Base-by-base conservation (phyloP, 2,113 vertebrate genomes). In the Cyprinodon brontotheroides region DNA sequence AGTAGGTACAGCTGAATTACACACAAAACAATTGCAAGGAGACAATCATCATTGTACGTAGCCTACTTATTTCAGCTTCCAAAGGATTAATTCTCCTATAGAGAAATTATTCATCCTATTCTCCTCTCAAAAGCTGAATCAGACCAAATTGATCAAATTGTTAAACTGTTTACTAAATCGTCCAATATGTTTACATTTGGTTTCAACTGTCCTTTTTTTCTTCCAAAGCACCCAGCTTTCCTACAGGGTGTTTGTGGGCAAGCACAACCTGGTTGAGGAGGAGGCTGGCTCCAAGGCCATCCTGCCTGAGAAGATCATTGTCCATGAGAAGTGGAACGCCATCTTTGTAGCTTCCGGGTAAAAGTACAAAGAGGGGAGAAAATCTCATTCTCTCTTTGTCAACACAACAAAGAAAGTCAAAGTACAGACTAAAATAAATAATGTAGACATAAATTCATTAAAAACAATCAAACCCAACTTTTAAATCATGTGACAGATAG, bases 191-290 rank as follows among this genome's bases (percentile, higher is more conserved):
- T 57, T 74, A 39, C 38, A 20, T 61, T 71, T 5, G 62, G 47
- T 60, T 59, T 80, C 40, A 70, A 78, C 60, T 20, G 5, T 83
- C 57, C 84, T 3, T 68, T 75, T 43, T 80, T 48, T 36, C 68
- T 61, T 57, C 1, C 86, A 29, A 29, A 98, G 97, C 89, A n/a
- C 78, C 0, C 2, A 72, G 41, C 2, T 73, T 65, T 94, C 91
- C 4, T 98, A 98, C 90, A 96, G 96, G 0, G 97, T 99, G 79
- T 84, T 74, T 68, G 91, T 98, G 81, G 98, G 98, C 20, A 97
- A 97, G 89, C 77, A 96, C 80, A 91, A 95, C 89, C 94, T 99
- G 53, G 0, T 74, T 0, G 85, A 45, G 9, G 85, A 92, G 0
- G 92, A 98, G 79, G 40, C 69, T 0, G 95, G 93, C 3, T 92